Percentiles rank a stretch among this genome's conserved stretches.
phyloP scores from a whole-genome alignment of 2,797 vertebrate genomes.

The Apodemus agrarius region DNA sequence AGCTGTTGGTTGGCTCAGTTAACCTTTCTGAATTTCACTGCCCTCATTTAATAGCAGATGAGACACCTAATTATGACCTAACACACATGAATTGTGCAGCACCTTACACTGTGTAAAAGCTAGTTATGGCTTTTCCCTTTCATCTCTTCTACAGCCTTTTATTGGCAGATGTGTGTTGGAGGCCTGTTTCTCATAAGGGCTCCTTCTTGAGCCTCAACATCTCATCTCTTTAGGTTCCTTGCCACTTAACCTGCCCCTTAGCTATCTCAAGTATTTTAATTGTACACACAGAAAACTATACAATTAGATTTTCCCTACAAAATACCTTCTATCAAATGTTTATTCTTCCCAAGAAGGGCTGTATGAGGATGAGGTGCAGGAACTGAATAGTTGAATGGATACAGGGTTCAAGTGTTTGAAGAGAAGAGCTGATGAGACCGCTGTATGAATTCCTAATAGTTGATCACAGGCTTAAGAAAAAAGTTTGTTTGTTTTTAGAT shows the following conservation, averaged over 20 bases:
- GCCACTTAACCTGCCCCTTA: constrained; percentile 18
- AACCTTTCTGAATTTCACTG: not conserved
- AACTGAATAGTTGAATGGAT: not conserved
- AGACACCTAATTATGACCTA: not conserved
- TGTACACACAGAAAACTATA: constrained; percentile 5
- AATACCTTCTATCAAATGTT: constrained; percentile 45
- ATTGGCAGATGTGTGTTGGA: not conserved
- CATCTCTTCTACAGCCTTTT: not conserved
- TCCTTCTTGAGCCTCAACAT: not conserved
- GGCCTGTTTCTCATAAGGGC: not conserved
- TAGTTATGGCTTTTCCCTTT: not conserved
- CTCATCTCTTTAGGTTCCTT: constrained; percentile 6
- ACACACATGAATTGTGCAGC: not conserved
- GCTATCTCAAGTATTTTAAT: not conserved
- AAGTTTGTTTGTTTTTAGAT: constrained; percentile 39
- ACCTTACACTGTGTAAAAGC: not conserved
- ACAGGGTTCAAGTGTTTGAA: not conserved
- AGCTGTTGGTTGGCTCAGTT: constrained; percentile 12
- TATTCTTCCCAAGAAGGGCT: not conserved
- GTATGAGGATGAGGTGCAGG: not conserved
- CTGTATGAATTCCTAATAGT: constrained; percentile 28
- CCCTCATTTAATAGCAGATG: not conserved
- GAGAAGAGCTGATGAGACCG: not conserved
- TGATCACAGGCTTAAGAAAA: constrained; percentile 7
- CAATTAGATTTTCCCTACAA: not conserved